Conservation (phyloP, 2,797 vertebrate genomes). For the Clangula hyemalis region DNA sequence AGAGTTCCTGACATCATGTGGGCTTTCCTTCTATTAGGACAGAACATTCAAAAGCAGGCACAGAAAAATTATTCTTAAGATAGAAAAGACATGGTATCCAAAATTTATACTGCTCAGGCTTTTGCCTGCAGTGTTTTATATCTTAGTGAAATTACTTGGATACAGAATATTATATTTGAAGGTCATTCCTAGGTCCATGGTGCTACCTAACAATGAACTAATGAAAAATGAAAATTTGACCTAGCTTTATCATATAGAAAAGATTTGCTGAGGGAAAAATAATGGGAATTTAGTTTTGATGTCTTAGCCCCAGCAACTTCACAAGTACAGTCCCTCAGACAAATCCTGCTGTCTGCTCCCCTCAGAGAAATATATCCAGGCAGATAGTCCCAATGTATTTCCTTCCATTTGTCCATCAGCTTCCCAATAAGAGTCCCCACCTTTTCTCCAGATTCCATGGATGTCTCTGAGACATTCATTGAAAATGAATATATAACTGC, state of each 20-base stretch:
- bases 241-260: neutral
- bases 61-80: neutral
- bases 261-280: neutral
- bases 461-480: neutral
- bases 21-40: neutral
- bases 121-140: neutral
- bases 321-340: neutral
- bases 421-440: neutral
- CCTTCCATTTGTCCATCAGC: neutral
- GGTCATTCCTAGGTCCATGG: neutral
- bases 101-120: neutral
- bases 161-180: neutral
- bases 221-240: neutral
- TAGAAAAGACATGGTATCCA: neutral
- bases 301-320: neutral
- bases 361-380: neutral
- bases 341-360: neutral
- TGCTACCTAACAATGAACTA: neutral
- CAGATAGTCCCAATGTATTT: neutral
- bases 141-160: neutral
- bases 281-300: neutral
- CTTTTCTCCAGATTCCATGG: neutral
- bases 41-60: neutral
- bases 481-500: neutral
- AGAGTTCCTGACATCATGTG: neutral